A percentile compares a stretch with the other conserved stretches of the same genome.
These are phyloP conservation scores for Amphimallon solstitiale DNA, from an alignment of 2,888 invertebrate species.

Conservation along the genomic window DNA sequence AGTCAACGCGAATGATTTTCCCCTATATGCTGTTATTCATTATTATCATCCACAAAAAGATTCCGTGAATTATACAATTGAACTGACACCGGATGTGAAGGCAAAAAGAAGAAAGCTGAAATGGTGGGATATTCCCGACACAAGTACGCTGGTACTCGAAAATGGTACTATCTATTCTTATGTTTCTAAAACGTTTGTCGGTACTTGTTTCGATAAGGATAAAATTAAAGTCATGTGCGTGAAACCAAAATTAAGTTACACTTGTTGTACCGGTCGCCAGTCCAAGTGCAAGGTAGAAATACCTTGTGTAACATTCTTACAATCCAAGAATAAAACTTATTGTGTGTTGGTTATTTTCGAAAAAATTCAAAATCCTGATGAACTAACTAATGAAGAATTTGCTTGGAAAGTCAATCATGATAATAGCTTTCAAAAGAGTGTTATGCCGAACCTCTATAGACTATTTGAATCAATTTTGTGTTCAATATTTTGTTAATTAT, in stretches of 20 bases:
- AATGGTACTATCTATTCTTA: not conserved
- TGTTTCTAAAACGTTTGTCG: not conserved
- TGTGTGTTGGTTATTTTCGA: slow-evolving; percentile 5
- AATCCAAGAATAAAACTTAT: not conserved
- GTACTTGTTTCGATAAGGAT: not conserved
- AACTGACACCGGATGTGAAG: not conserved
- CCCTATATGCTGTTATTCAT: not conserved
- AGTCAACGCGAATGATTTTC: not conserved
- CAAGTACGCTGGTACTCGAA: not conserved
- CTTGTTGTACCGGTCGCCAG: not conserved
- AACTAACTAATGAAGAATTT: slow-evolving; percentile 15
- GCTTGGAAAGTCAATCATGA: not conserved
- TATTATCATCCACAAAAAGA: slow-evolving; percentile 4
- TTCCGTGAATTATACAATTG: not conserved
- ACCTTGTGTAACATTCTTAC: slow-evolving; percentile 5
- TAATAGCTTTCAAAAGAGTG: not conserved
- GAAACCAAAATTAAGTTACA: not conserved
- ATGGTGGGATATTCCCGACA: not conserved
- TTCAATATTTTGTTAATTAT: slow-evolving; percentile 6
- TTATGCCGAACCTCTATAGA: not conserved
- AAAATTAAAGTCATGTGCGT: not conserved
- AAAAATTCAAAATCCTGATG: not conserved
- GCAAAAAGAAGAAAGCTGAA: not conserved
- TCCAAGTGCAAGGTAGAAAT: not conserved
- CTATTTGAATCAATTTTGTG: slow-evolving; percentile 5